Evolutionary conservation across 2,113 vertebrate genomes (phyloP).

Genomic region (Apteryx owenii): DNA sequence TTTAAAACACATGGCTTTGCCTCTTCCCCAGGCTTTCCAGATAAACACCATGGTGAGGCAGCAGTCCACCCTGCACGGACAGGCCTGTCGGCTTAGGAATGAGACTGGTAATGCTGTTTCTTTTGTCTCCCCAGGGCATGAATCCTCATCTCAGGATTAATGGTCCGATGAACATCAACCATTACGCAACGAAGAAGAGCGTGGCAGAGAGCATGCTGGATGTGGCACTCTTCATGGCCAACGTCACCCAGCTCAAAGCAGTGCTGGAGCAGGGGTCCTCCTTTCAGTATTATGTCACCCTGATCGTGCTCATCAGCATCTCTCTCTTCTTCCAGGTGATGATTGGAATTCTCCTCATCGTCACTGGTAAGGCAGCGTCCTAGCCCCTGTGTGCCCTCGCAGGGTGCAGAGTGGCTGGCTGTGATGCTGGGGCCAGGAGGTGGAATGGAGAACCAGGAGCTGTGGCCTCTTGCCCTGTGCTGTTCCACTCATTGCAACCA

Average conservation of each 20-base stretch:
- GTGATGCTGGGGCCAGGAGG: too few relatives aligned
- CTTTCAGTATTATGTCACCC: constrained; percentile 83
- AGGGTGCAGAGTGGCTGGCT: background rate
- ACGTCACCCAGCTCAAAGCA: constrained; percentile 86
- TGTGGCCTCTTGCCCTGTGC: background rate
- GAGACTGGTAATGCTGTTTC: background rate
- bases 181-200: constrained; percentile 91
- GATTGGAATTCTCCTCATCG: constrained; percentile 86
- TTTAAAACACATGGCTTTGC: background rate
- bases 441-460: background rate
- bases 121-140: constrained; percentile 2
- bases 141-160: background rate
- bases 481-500: background rate
- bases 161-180: constrained; percentile 86
- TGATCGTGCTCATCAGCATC: constrained; percentile 87
- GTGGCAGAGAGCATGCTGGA: constrained; percentile 92
- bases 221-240: constrained; percentile 89
- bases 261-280: constrained; percentile 87
- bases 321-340: constrained; percentile 88
- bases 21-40: background rate
- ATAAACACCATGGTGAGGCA: background rate
- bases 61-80: fast-evolving
- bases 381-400: fast-evolving
- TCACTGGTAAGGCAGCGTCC: constrained; percentile 81
- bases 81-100: background rate